phyloP scores from a whole-genome alignment of 2,797 vertebrate genomes.

The Microctenopoma stevenorrisi region DNA sequence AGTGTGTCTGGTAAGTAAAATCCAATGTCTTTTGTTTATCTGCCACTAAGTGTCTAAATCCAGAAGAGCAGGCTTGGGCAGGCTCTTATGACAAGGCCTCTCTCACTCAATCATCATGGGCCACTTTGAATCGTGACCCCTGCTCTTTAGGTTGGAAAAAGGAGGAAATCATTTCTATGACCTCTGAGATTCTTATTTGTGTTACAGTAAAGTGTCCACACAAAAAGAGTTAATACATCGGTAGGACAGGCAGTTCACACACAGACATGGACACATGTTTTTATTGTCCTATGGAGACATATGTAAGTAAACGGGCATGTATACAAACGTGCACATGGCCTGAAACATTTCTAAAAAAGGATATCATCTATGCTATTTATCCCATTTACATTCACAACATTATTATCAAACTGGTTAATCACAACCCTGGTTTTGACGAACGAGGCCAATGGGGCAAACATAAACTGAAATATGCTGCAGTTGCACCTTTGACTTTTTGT shows the following conservation, averaged over 20 bases:
- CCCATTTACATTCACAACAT: too few relatives aligned
- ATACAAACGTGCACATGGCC: constrained; percentile 29
- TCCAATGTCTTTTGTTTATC: constrained; percentile 62
- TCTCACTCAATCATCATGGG: constrained; percentile 73
- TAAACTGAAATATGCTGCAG: constrained; percentile 10
- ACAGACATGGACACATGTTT: constrained; percentile 25
- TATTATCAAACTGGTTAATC: too few relatives aligned
- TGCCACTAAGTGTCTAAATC: constrained; percentile 72
- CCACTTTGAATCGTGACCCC: constrained; percentile 78
- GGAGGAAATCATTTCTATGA: constrained; percentile 61
- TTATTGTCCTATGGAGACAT: constrained; percentile 1
- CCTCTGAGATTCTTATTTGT: constrained; percentile 37
- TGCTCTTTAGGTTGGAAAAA: constrained; percentile 58
- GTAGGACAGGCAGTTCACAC: constrained; percentile 3
- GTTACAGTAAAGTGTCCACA: constrained; percentile 21
- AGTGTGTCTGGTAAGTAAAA: constrained; percentile 49
- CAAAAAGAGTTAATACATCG: background rate
- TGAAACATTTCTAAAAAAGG: background rate
- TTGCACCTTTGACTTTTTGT: constrained; percentile 49
- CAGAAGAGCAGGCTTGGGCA: constrained; percentile 74
- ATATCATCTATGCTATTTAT: background rate
- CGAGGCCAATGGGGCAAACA: constrained; percentile 2
- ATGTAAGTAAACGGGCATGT: constrained; percentile 30
- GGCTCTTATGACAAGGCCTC: constrained; percentile 61
- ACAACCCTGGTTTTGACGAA: constrained; percentile 14